phyloP scores from a whole-genome alignment of 2,797 vertebrate species.

The Clarias pachynema region DNA sequence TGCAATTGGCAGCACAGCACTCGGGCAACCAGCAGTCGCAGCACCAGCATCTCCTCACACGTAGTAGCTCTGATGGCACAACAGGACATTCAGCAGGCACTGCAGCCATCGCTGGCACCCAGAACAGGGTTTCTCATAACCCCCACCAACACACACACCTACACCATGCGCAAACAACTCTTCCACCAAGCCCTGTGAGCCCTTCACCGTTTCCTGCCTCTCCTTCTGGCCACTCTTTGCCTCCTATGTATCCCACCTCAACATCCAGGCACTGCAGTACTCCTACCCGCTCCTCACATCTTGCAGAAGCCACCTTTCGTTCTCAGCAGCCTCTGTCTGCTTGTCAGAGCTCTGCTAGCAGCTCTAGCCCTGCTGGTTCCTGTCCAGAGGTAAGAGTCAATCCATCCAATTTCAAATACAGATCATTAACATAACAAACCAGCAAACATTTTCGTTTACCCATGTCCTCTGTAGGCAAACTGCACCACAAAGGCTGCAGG shows the following conservation, averaged over 20 bases:
- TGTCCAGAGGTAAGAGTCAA: slow-evolving; percentile 85
- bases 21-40: slow-evolving; percentile 82
- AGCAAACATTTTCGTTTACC: slow-evolving; percentile 5
- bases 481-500: slow-evolving; percentile 74
- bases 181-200: slow-evolving; percentile 67
- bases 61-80: slow-evolving; percentile 73
- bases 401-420: not conserved
- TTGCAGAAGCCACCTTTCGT: slow-evolving; percentile 82
- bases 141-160: slow-evolving; percentile 63
- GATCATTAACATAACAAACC: slow-evolving; percentile 8
- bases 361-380: slow-evolving; percentile 76
- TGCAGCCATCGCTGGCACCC: slow-evolving; percentile 39
- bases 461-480: slow-evolving; percentile 75
- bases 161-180: slow-evolving; percentile 60
- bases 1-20: slow-evolving; percentile 92
- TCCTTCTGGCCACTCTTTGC: slow-evolving; percentile 73
- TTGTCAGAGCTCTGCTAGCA: slow-evolving; percentile 73
- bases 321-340: slow-evolving; percentile 79
- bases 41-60: slow-evolving; percentile 86
- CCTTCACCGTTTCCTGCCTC: slow-evolving; percentile 70
- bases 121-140: slow-evolving; percentile 50
- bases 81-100: slow-evolving; percentile 67
- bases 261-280: slow-evolving; percentile 75
- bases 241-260: slow-evolving; percentile 73
- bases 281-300: slow-evolving; percentile 74